Conservation (phyloP, 1,140 invertebrate species). For the Thaumatotibia leucotreta region DNA sequence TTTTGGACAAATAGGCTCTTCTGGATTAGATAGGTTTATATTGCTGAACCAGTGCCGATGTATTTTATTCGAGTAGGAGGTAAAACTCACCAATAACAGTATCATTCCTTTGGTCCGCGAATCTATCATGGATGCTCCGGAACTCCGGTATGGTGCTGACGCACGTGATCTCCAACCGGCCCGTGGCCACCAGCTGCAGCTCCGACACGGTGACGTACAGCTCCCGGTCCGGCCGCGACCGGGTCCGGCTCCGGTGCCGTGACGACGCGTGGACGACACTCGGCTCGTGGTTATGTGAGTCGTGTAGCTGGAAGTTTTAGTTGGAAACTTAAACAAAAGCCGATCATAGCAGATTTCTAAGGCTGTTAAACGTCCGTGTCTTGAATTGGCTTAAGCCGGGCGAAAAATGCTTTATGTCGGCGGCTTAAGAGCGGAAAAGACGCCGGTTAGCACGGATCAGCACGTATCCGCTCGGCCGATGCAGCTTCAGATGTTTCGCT, state of each 20-base stretch:
- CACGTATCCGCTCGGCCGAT: too few species aligned
- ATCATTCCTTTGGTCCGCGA: conserved; percentile 69
- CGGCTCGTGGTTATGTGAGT: conserved; percentile 21
- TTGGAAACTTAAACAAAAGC: too few species aligned
- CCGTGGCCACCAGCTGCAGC: conserved; percentile 78
- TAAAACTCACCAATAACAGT: conserved; percentile 56
- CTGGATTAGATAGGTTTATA: too few species aligned
- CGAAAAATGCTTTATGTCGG: too few species aligned
- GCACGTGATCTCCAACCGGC: conserved; percentile 79
- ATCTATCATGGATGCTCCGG: conserved; percentile 65
- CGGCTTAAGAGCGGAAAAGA: too few species aligned
- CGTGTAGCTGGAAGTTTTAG: not conserved
- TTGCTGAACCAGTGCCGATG: too few species aligned
- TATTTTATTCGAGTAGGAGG: not conserved
- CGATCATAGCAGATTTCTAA: too few species aligned
- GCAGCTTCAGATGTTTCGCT: too few species aligned
- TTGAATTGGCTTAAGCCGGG: too few species aligned
- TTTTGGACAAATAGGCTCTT: too few species aligned
- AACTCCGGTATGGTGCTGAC: conserved; percentile 81
- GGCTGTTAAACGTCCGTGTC: too few species aligned
- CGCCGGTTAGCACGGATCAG: too few species aligned
- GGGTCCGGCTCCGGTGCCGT: conserved; percentile 45
- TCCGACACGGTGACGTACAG: conserved; percentile 76
- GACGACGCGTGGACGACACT: conserved; percentile 42
- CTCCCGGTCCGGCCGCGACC: conserved; percentile 44